These are phyloP conservation scores for Chiridota heheva DNA, from an alignment of 35 echinoderm and acorn worm genomes.

Conservation along the genomic window DNA sequence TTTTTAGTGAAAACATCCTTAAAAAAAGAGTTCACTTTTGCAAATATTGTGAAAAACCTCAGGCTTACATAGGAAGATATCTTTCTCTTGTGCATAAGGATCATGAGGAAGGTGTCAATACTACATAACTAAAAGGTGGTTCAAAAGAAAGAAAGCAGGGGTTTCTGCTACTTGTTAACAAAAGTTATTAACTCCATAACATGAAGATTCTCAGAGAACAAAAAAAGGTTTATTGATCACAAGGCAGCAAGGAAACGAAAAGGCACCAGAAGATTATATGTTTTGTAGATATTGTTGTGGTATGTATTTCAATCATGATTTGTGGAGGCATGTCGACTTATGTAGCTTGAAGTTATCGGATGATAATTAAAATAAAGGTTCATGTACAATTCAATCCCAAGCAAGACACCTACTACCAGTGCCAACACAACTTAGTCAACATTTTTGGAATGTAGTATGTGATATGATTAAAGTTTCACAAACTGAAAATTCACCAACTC, in stretches of 20 bases:
- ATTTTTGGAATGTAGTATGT: slow-evolving; percentile 32
- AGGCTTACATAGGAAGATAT: slow-evolving; percentile 29
- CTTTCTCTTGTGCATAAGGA: background rate
- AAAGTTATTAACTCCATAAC: background rate
- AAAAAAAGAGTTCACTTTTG: no score
- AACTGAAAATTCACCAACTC: background rate
- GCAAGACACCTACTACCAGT: slow-evolving; percentile 9
- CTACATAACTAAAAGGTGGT: background rate
- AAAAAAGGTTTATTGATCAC: background rate
- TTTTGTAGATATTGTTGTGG: slow-evolving; percentile 7
- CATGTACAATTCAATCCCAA: slow-evolving; percentile 5
- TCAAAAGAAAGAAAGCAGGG: background rate
- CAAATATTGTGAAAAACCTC: slow-evolving; percentile 10
- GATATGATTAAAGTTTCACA: slow-evolving; percentile 24
- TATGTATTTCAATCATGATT: background rate
- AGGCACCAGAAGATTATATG: background rate
- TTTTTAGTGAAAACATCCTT: no score
- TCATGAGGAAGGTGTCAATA: background rate
- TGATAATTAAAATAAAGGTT: background rate
- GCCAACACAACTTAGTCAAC: background rate
- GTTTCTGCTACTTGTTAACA: background rate
- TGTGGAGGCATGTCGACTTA: background rate
- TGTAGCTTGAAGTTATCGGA: background rate
- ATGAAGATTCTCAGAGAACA: background rate
- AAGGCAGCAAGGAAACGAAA: background rate